Evolutionary conservation across 2,113 vertebrate genomes (phyloP), one percentile per base, ranked within the genome.

Genomic region (Mirza zaza): DNA sequence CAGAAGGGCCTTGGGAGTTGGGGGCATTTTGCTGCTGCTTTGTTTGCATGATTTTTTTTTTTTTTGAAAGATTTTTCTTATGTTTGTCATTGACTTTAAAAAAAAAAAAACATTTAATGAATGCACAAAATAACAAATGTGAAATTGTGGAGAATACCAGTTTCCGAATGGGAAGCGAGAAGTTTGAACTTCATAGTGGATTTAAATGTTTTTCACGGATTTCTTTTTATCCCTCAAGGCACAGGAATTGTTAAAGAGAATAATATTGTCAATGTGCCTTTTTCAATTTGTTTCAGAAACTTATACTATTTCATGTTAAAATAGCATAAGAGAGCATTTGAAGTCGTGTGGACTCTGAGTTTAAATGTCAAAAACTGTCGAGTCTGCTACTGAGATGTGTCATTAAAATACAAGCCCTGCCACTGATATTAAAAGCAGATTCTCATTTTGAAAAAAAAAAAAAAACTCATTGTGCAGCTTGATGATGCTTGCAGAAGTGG

Each of bases 401-500:
- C 94, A 94, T 97, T 94, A 95, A 97, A 97, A 98, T 45, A 23
- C 94, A 91, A 97, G 70, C 92, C 93, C 89, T 63, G 77, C 68
- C 48, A 50, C 85, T 93, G 95, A 95, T 97, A 92, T 92, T 82
- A 94, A 96, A 98, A 98, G 96, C 97, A 98, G 98, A 98, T 98
- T 98, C 83, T 98, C 97, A 96, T 99, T 99, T 97, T 98, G 98
- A 98, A 98, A 59, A 91, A 76, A 65, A 12, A 98, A 98, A 59
- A 91, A 76, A 59, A 12, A 12, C 98, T 85, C 73, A 27, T 61
- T 96, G 88, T 94, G 97, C 98, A 97, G 98, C 98, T 98, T 99
- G 98, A 99, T 98, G 98, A 99, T 99, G 99, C 98, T 98, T 98
- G 99, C 99, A 99, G 98, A 99, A 98, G 98, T 98, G 97, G 90